Percentiles rank a stretch among this genome's conserved stretches.
phyloP scores from a whole-genome alignment of 2,797 vertebrate genomes.

The Toxotes lorentzi region DNA sequence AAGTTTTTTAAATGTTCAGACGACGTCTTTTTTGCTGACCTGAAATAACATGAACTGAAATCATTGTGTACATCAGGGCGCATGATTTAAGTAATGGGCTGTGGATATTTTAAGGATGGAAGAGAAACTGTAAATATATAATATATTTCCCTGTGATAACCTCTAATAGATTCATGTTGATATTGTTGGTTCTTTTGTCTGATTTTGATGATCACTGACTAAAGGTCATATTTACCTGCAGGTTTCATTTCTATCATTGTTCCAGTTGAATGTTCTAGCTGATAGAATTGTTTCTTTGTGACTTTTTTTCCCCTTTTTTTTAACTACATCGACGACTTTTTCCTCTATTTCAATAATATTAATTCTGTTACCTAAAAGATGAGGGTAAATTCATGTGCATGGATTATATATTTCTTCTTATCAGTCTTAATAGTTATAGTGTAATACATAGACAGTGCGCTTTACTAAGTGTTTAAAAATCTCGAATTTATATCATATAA shows the following conservation, averaged over 20 bases:
- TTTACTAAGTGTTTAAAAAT: background rate
- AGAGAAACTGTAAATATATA: background rate
- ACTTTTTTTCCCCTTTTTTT: background rate
- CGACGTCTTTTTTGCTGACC: background rate
- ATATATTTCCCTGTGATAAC: background rate
- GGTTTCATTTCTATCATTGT: background rate
- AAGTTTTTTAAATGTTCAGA: background rate
- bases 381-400: background rate
- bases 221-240: background rate
- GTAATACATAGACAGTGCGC: background rate
- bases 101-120: background rate
- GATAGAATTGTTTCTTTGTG: background rate
- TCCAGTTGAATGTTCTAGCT: background rate
- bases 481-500: background rate
- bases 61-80: background rate
- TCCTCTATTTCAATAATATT: background rate
- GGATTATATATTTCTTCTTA: background rate
- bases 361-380: background rate
- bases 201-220: background rate
- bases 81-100: fast-evolving
- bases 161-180: background rate
- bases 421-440: background rate
- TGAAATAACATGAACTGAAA: background rate
- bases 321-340: background rate
- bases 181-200: background rate